Base-by-base conservation (phyloP, 2,113 vertebrate species). In the Motacilla tschutschensis region DNA sequence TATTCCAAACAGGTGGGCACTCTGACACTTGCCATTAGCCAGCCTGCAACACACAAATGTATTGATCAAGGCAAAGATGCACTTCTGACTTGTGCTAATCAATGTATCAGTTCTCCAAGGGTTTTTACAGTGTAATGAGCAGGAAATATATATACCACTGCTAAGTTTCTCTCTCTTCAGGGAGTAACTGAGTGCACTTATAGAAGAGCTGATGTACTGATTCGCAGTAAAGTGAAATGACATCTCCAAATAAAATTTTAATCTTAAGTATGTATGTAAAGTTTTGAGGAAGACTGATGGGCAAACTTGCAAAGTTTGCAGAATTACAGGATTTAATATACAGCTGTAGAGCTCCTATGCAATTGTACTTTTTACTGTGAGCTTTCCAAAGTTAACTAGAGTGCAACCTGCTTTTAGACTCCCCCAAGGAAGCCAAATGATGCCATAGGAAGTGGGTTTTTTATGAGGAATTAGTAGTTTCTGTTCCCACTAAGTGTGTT, bases 181-280 rank as follows among this genome's bases (percentile, higher is more conserved):
- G 96, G 96, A 96, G 93, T 93, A 94, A 96, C 95, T 95, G 95
- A 95, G 85, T 89, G 95, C 94, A 95, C 95, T 96, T 96, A 95
- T 15, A 47, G 89, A 94, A 92, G 90, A 95, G 93, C 94, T 96
- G 96, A 95, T 94, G 87, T 94, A 95, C 92, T 95, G 92, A 92
- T 93, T 93, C 38, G 2, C 94, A 93, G 82, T 90, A 94, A 96
- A 96, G 79, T 74, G 93, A 94, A 93, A 95, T 77, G 91, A 92
- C 89, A 78, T 91, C 70, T 89, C 54, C 79, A 92, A 87, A 93
- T 89, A 78, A 95, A 94, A 90, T 72, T 81, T 95, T 94, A 91
- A 90, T 95, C 92, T 91, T 94, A 89, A 94, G 87, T 89, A 59
- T 9, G 44, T 60, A 88, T 57, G 66, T 91, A 71, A 94, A 85